These are phyloP conservation scores for Chrysolina haemoptera DNA, from an alignment of 2,888 invertebrate genomes.

Conservation along the genomic window DNA sequence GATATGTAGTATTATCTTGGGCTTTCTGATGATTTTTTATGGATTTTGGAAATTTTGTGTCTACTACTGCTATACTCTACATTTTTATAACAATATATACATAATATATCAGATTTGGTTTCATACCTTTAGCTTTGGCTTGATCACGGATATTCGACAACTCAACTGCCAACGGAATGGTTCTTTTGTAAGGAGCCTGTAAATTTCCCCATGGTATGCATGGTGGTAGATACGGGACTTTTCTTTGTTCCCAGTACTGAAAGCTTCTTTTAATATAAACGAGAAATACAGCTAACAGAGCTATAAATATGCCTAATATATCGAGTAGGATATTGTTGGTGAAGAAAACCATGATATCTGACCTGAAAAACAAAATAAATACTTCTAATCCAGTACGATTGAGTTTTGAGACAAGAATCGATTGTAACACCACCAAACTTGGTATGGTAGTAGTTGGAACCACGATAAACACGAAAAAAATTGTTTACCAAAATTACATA, in stretches of 20 bases:
- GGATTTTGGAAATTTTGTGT: too few relatives aligned
- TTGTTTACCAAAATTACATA: too few relatives aligned
- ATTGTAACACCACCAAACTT: too few relatives aligned
- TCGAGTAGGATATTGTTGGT: conserved; percentile 26
- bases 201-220: conserved; percentile 42
- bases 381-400: too few relatives aligned
- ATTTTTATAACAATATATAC: too few relatives aligned
- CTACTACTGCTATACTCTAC: too few relatives aligned
- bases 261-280: conserved; percentile 37
- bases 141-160: conserved; percentile 39
- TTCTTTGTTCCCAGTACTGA: conserved; percentile 43
- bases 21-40: too few relatives aligned
- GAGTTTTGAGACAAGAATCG: too few relatives aligned
- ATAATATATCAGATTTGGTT: too few relatives aligned
- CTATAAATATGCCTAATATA: conserved; percentile 25
- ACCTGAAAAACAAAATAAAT: conserved; percentile 5
- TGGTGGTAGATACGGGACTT: conserved; percentile 40
- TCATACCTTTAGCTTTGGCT: conserved; percentile 37
- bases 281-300: conserved; percentile 19
- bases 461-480: too few relatives aligned
- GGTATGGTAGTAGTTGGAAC: too few relatives aligned
- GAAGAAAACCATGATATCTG: conserved; percentile 25
- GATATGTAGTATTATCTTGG: too few relatives aligned
- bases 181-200: conserved; percentile 24
- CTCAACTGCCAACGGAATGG: conserved; percentile 25